Percentiles rank a stretch among this genome's conserved stretches.
phyloP scores from a whole-genome alignment of 2,888 invertebrate genomes.

The Heliconius sara region DNA sequence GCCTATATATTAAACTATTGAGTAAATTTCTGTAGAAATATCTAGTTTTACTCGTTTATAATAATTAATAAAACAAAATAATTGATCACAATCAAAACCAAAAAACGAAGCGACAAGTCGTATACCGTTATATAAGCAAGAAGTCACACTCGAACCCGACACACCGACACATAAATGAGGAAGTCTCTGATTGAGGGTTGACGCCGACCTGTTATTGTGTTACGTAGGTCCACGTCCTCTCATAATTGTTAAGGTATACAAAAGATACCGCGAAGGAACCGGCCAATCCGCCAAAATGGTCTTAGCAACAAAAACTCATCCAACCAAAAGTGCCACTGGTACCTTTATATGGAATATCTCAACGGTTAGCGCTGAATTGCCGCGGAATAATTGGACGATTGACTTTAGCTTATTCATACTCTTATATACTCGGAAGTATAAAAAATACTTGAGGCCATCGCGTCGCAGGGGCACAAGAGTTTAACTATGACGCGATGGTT shows the following conservation, averaged over 20 bases:
- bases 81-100: not conserved
- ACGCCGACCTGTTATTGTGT: slow-evolving; percentile 58
- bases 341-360: slow-evolving; percentile 43
- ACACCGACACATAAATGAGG: slow-evolving; percentile 53
- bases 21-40: not conserved
- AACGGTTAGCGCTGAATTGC: slow-evolving; percentile 29
- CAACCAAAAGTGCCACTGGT: slow-evolving; percentile 60
- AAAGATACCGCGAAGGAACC: slow-evolving; percentile 58
- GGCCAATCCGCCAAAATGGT: slow-evolving; percentile 61
- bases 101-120: not conserved
- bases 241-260: slow-evolving; percentile 68
- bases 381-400: slow-evolving; percentile 38
- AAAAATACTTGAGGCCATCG: too few species aligned
- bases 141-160: slow-evolving; percentile 33
- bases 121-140: not conserved
- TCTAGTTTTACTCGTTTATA: not conserved
- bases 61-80: not conserved
- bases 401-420: slow-evolving; percentile 14
- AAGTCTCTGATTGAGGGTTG: slow-evolving; percentile 45
- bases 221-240: slow-evolving; percentile 66
- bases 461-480: too few species aligned
- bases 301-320: slow-evolving; percentile 59
- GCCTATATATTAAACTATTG: too few species aligned
- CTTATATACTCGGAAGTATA: slow-evolving; percentile 17
- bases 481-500: too few species aligned